Evolutionary conservation across 2,797 vertebrate species (phyloP), one percentile per base, ranked within the genome.

Genomic region (Scyliorhinus canicula): DNA sequence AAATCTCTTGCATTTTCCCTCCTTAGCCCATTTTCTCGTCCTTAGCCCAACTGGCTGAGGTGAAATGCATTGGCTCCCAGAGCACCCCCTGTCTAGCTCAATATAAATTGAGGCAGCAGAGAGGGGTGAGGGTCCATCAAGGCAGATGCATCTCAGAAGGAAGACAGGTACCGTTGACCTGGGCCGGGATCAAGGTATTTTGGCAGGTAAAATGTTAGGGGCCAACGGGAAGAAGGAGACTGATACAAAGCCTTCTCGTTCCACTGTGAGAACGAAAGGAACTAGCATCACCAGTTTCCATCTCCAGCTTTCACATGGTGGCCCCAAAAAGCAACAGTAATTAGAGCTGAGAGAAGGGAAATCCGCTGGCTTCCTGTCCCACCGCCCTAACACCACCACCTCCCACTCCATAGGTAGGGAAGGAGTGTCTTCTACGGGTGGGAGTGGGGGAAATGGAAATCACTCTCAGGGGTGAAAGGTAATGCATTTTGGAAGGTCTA

Each of bases 341-440:
- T 0, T 0, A 79, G 79, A 95, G 44, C 28, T 24, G 12, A 67
- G n/a, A 52, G 26, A 28, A 50, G 28, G 40, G 26, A 8, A 11
- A 50, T 16, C 28, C 19, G 5, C 8, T 60, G 21, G 0, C 69
- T 84, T 95, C 91, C 16, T 24, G 69, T 2, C 35, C 26, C 35
- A 16, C 19, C 3, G 16, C 35, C 71, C 35, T 77, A n/a, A 16
- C 14, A 77, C 12, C 35, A n/a, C 9, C 85, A 69, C 40, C 1
- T 63, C 95, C 97, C n/a, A 12, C 12, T 44, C 40, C 77, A 44
- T 16, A 16, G 77, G 40, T 44, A 44, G 40, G 77, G 77, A 82
- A 44, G 77, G 77, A 44, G 77, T 40, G n/a, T 24, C 77, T 4
- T 82, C 40, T 82, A 82, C 40, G 40, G 16, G 16, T 3, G 19